A percentile compares a stretch with the other conserved stretches of the same genome.
phyloP scores from a whole-genome alignment of 2,113 vertebrate species.

The Tenebrosternarchus preto region DNA sequence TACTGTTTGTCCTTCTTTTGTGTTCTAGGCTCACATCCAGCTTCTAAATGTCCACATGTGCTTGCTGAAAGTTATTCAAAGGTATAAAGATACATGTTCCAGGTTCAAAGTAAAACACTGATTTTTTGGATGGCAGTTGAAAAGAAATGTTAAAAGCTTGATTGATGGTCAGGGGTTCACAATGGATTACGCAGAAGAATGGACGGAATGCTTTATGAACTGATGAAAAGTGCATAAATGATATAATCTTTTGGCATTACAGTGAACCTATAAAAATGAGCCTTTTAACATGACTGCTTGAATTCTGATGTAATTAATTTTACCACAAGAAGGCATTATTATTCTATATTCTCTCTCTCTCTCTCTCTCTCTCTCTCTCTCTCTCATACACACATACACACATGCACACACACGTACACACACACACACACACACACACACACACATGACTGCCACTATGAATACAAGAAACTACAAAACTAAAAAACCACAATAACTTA shows the following conservation, averaged over 20 bases:
- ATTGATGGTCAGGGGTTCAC: neutral
- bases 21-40: slow-evolving; percentile 36
- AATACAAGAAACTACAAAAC: neutral
- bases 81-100: slow-evolving; percentile 23
- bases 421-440: neutral
- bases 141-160: slow-evolving; percentile 12
- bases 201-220: neutral
- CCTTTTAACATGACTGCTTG: neutral
- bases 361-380: too few relatives aligned
- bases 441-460: neutral
- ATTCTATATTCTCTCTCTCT: neutral
- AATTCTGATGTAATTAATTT: neutral
- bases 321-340: neutral
- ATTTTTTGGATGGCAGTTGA: slow-evolving; percentile 47
- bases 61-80: slow-evolving; percentile 28
- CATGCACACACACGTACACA: neutral
- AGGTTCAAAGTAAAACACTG: slow-evolving; percentile 22
- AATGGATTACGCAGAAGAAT: neutral
- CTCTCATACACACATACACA: neutral
- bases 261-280: neutral
- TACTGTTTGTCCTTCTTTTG: slow-evolving; percentile 11
- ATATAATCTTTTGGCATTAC: neutral
- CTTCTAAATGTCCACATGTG: slow-evolving; percentile 55
- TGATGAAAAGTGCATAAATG: neutral
- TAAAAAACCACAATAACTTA: neutral